Conservation (phyloP, 2,113 vertebrate genomes). For the Xenopus laevis region DNA sequence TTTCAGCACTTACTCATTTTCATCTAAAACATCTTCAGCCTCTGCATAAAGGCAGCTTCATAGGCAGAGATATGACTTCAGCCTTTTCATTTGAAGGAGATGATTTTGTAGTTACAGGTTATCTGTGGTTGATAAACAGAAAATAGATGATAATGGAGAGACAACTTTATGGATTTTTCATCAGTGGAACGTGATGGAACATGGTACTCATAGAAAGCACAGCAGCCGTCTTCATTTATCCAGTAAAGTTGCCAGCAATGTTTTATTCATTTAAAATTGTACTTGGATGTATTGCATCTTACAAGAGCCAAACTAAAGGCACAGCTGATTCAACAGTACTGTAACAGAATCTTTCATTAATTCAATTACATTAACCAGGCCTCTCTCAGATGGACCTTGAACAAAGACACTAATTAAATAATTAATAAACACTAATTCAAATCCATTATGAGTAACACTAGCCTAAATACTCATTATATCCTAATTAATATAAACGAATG, state of each 20-base stretch:
- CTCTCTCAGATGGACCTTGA: background rate
- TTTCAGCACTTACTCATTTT: no score
- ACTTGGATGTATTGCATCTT: slow-evolving; percentile 8
- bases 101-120: slow-evolving; percentile 10
- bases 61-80: background rate
- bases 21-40: no score
- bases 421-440: background rate
- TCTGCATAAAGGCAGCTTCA: no score
- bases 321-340: background rate
- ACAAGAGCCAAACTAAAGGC: slow-evolving; percentile 1
- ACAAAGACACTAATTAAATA: background rate
- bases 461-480: no score
- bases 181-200: slow-evolving; percentile 34
- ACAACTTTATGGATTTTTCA: slow-evolving; percentile 39
- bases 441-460: background rate
- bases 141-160: slow-evolving; percentile 29
- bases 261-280: slow-evolving; percentile 17
- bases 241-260: background rate
- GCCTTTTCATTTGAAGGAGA: slow-evolving; percentile 13
- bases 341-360: background rate
- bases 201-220: background rate
- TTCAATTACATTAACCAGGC: background rate
- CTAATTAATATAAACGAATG: no score
- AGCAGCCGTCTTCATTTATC: slow-evolving; percentile 14
- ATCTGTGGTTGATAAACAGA: slow-evolving; percentile 31